phyloP scores from a whole-genome alignment of 2,113 vertebrate species.

The Barnardius zonarius region DNA sequence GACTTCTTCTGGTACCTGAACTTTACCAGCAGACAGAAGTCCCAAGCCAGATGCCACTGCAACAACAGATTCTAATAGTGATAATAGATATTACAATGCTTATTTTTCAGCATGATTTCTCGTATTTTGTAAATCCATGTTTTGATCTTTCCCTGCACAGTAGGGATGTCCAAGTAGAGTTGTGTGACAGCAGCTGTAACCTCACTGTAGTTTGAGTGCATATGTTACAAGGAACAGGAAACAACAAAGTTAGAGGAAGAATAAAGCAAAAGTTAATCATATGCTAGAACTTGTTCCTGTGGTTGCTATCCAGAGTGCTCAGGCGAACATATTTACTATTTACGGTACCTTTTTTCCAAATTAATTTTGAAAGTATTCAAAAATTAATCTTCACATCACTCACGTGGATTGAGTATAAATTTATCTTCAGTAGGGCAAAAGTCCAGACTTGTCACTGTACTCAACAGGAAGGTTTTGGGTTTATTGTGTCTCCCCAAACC shows the following conservation, averaged over 20 bases:
- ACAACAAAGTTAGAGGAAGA: neutral
- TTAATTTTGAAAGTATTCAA: neutral
- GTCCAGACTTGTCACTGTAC: neutral
- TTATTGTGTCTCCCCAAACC: neutral
- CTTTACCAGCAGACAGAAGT: neutral
- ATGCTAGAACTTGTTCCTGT: neutral
- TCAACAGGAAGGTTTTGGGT: neutral
- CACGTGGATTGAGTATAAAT: too few relatives aligned
- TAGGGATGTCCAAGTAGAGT: neutral
- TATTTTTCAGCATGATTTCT: neutral
- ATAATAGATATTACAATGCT: neutral
- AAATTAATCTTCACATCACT: neutral
- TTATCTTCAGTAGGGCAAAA: neutral
- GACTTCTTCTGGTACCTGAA: neutral
- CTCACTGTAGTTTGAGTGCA: neutral
- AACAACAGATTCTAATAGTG: neutral
- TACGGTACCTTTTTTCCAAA: neutral
- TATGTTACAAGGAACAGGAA: neutral
- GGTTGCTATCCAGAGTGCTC: neutral
- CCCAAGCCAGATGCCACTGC: conserved; percentile 20
- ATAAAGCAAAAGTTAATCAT: neutral
- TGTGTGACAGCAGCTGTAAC: neutral
- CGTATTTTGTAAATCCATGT: neutral
- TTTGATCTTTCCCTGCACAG: neutral
- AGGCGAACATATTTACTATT: neutral